phyloP scores from a whole-genome alignment of 1,140 invertebrate species.

The Delia radicum region DNA sequence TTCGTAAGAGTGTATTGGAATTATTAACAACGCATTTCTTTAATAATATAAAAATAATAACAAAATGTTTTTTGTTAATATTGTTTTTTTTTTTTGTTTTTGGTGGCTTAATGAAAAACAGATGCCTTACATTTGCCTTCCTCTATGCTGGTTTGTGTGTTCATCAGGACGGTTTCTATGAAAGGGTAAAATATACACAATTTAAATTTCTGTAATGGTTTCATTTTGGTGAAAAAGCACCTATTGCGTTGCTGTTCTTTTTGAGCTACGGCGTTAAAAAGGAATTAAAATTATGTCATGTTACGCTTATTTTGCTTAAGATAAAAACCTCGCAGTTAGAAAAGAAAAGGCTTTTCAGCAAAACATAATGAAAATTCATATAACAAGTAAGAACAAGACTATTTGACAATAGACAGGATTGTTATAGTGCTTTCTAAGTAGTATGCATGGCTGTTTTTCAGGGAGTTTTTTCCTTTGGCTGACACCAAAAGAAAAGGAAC shows the following conservation, averaged over 20 bases:
- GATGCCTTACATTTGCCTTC: conserved; percentile 15
- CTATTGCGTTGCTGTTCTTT: neutral
- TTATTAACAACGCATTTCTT: conserved; percentile 9
- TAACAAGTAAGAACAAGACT: neutral
- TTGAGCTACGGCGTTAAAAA: neutral
- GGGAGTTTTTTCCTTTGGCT: too few relatives aligned
- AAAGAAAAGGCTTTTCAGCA: neutral
- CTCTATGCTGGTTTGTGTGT: neutral
- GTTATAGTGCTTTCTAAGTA: neutral
- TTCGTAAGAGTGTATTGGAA: neutral
- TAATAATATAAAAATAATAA: conserved; percentile 10
- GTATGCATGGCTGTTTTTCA: too few relatives aligned
- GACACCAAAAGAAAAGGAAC: neutral
- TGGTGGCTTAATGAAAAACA: conserved; percentile 19
- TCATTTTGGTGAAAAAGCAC: neutral
- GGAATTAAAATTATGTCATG: conserved; percentile 13
- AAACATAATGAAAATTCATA: conserved; percentile 7
- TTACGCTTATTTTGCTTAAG: neutral
- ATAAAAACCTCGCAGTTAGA: neutral
- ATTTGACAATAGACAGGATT: neutral
- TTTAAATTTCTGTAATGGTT: conserved; percentile 2
- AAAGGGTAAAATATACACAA: conserved; percentile 7
- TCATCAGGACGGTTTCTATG: neutral
- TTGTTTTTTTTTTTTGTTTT: neutral
- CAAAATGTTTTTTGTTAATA: conserved; percentile 10